Conservation (phyloP, 2,113 vertebrate species). For the Gopherus flavomarginatus region DNA sequence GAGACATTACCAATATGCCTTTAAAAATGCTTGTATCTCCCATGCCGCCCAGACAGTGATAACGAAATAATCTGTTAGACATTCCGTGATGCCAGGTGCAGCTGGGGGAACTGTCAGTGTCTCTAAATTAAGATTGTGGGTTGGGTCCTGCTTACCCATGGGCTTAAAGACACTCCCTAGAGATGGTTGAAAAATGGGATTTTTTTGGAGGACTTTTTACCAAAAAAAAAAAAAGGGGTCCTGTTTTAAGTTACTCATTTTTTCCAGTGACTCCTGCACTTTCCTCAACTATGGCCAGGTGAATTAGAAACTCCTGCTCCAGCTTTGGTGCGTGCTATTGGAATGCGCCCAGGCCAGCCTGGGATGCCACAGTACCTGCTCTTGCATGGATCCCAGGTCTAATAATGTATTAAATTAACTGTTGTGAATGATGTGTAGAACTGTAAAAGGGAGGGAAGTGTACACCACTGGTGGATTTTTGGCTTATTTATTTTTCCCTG, state of each 20-base stretch:
- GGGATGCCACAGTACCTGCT: background rate
- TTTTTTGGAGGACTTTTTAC: background rate
- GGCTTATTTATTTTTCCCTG: background rate
- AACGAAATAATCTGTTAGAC: background rate
- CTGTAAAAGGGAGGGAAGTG: background rate
- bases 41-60: background rate
- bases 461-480: fast-evolving
- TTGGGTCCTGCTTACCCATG: background rate
- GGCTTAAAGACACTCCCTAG: background rate
- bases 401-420: background rate
- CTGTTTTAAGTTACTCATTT: background rate
- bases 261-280: background rate
- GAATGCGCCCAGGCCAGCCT: background rate
- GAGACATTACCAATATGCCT: background rate
- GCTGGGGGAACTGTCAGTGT: background rate
- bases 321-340: background rate
- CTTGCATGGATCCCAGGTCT: background rate
- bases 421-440: fast-evolving
- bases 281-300: background rate
- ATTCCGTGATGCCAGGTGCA: background rate
- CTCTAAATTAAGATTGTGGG: background rate
- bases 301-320: background rate
- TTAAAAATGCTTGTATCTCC: background rate
- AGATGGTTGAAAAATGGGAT: background rate
- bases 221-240: too few species aligned